Evolutionary conservation across 2,888 invertebrate species (phyloP), one percentile per base, ranked within the genome.

Genomic region (Neoitamus cyanurus): DNA sequence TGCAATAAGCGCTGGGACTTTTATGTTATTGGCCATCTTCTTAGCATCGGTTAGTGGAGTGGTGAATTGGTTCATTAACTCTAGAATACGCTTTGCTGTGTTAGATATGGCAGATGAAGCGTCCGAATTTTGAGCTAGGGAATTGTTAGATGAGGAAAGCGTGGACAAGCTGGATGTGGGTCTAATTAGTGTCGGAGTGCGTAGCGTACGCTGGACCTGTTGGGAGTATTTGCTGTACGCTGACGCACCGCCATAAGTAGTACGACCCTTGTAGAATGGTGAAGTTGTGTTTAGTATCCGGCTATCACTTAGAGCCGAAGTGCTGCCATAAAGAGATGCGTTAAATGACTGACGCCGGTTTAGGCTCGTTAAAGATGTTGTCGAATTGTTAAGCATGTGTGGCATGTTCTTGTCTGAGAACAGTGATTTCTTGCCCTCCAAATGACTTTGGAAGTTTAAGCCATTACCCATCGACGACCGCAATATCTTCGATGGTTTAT

Each of bases 41-140:
- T 94, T 95, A 1, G 95, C 96, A 90, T 97, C 97, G 70, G 92
- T 92, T 80, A 97, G 91, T 0, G 97, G 96, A 1, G 97, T 95
- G 0, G 96, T 95, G 91, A 96, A 96, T 88, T 95, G 94, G 89
- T 97, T 96, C 84, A 98, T 92, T 4, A 96, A 93, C 88, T 96
- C 95, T 88, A 97, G 91, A 86, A 98, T 95, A 86, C 95, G 93
- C 88, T 94, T 94, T 0, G 97, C 95, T 3, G 97, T 95, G 86
- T 94, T 89, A 0, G 91, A 91, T 80, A 91, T 87, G 0, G 87
- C 86, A 1, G 89, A 87, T 3, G 89, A 87, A 15, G 85, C 31
- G 11, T 86, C 84, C 25, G 48, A 25, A 34, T 42, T 85, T 2
- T 85, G 25, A 6, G 82, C 83, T 5, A 88, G 80, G 2, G 89